Conservation (phyloP, 2,113 vertebrate species). For the Zosterops japonicus region DNA sequence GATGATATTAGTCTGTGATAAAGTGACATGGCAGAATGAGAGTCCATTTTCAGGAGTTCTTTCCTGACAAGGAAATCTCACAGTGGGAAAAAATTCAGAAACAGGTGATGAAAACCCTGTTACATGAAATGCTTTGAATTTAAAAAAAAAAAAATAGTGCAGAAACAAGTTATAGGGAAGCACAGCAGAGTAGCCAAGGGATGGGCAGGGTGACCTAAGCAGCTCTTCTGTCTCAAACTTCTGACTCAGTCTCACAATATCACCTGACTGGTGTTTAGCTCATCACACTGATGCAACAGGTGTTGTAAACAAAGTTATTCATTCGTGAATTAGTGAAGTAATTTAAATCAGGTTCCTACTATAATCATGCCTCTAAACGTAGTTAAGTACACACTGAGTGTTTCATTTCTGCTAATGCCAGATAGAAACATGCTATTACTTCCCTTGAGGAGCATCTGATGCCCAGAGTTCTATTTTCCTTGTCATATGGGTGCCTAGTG, state of each 20-base stretch:
- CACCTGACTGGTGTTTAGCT: slow-evolving; percentile 15
- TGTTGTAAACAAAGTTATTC: slow-evolving; percentile 26
- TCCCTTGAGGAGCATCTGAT: background rate
- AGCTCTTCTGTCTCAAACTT: background rate
- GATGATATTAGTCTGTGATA: background rate
- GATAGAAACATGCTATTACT: background rate
- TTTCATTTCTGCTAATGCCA: background rate
- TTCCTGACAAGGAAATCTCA: background rate
- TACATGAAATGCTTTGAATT: background rate
- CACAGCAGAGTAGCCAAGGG: background rate
- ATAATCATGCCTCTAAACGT: background rate
- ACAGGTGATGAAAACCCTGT: background rate
- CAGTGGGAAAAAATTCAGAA: background rate
- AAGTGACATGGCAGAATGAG: background rate
- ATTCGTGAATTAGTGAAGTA: background rate
- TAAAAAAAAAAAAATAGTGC: background rate
- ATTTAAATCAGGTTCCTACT: background rate
- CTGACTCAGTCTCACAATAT: background rate
- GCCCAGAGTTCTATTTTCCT: background rate
- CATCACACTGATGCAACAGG: slow-evolving; percentile 21
- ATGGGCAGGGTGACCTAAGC: background rate
- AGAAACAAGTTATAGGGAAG: background rate
- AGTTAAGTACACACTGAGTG: background rate
- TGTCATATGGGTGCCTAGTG: background rate
- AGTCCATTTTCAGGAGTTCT: background rate